Base-by-base conservation (phyloP, 2,113 vertebrate genomes). In the Saimiri boliviensis region DNA sequence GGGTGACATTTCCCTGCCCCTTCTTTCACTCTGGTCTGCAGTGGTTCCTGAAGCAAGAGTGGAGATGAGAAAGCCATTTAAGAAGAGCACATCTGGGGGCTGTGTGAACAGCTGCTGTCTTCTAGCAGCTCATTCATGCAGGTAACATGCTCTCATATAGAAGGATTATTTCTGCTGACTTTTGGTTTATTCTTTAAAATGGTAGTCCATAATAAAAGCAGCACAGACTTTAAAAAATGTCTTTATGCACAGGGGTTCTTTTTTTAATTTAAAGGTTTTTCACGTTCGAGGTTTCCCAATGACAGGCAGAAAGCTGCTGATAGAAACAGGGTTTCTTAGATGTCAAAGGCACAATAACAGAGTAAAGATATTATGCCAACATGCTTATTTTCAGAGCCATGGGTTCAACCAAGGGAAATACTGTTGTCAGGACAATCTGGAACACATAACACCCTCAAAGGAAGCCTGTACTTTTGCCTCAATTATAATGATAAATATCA, bases 401-500 rank as follows among this genome's bases (percentile, higher is more conserved):
- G 97, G 95, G 95, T 97, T 98, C 97, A 97, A 96, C 92, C 81
- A 77, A 95, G 95, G 96, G 92, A 97, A 98, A 93, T 85, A 89
- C 73, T 90, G 95, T 95, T 87, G 86, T 83, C 71, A 79, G 95
- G 96, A 94, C 95, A 97, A 97, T 98, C 90, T 98, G 97, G 97
- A 96, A 97, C 93, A 89, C 35, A 94, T 83, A 92, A 95, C 90
- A 95, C 96, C 63, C 97, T 97, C 96, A 97, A 88, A 97, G 66
- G 63, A 97, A 96, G 94, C 96, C 97, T 97, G 92, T 97, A 97
- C 76, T 98, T 95, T 93, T 85, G 90, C 84, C 92, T 97, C 96
- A 96, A 95, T 96, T 97, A 96, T 40, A 63, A 88, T n/a, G 96
- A 97, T 95, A 97, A 97, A 94, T 97, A 97, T 97, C 97, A 97